phyloP scores from a whole-genome alignment of 2,113 vertebrate species.

The Pandion haliaetus region DNA sequence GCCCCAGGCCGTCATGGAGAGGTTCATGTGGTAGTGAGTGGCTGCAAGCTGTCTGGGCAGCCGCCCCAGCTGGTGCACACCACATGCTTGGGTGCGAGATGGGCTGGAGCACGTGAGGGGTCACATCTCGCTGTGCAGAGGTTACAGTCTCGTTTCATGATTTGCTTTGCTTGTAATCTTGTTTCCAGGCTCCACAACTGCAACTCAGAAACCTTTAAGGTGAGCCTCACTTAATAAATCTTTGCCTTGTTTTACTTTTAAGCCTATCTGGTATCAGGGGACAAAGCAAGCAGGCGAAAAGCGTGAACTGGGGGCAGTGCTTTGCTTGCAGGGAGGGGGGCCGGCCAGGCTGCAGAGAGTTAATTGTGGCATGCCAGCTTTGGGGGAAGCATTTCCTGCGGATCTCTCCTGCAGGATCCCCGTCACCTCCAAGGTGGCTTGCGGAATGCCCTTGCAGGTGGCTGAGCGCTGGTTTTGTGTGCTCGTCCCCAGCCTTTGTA shows the following conservation, averaged over 20 bases:
- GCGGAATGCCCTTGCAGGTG: background rate
- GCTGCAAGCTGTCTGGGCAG: background rate
- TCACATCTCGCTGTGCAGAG: background rate
- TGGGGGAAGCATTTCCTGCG: background rate
- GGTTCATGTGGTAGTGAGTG: rapidly evolving
- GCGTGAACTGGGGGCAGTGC: background rate
- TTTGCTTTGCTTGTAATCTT: conserved; percentile 19
- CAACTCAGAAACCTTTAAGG: background rate
- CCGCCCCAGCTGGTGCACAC: background rate
- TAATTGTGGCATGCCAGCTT: background rate
- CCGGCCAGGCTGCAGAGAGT: background rate
- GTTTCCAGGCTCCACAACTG: conserved; percentile 10
- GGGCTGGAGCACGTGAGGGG: background rate
- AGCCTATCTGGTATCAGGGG: background rate
- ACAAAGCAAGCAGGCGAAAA: background rate
- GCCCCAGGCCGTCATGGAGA: rapidly evolving
- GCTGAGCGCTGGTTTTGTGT: rapidly evolving
- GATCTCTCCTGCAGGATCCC: background rate
- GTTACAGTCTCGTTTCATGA: background rate
- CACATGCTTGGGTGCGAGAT: background rate
- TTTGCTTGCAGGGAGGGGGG: background rate
- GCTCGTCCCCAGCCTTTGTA: background rate
- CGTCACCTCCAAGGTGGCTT: background rate
- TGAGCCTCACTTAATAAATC: conserved; percentile 34
- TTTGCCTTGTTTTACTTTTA: conserved; percentile 18